Percentiles rank a stretch among this genome's conserved stretches.
Conservation (phyloP, 2,797 vertebrate genomes). For the Chelonia mydas region DNA sequence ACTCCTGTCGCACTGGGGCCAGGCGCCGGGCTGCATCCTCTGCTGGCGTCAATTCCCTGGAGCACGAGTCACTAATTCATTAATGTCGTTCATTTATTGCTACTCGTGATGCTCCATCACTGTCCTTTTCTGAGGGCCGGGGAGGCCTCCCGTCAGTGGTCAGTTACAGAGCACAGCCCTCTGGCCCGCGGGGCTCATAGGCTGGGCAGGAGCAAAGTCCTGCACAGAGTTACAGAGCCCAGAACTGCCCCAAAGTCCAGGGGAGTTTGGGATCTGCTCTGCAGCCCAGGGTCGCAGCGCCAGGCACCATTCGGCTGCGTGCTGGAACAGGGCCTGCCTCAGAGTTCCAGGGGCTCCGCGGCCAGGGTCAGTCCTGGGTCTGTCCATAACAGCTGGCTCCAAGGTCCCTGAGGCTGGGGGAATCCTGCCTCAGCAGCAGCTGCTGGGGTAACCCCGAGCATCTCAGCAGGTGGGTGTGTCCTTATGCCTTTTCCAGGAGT, state of each 20-base stretch:
- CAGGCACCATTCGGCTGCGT: neutral
- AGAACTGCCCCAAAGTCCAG: neutral
- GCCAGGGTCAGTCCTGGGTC: neutral
- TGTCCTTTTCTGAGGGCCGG: neutral
- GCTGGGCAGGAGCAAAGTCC: neutral
- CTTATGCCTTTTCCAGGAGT: neutral
- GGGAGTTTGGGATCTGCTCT: neutral
- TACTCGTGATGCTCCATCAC: accelerated
- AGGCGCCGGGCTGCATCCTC: neutral
- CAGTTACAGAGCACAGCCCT: neutral
- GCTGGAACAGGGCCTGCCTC: neutral
- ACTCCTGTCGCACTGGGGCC: neutral
- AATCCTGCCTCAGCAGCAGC: neutral
- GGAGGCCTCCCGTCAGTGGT: neutral
- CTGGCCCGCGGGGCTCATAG: no score
- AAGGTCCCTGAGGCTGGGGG: neutral
- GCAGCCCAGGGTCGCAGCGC: neutral
- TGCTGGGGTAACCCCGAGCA: neutral
- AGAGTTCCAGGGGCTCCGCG: neutral
- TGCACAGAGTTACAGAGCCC: neutral
- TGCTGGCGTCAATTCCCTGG: neutral
- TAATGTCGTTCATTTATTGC: neutral
- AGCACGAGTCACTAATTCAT: neutral
- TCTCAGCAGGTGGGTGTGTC: neutral
- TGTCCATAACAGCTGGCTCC: neutral